These are phyloP conservation scores for Rhynchopsitta pachyrhyncha DNA, from an alignment of 2,113 vertebrate species.

Conservation along the genomic window DNA sequence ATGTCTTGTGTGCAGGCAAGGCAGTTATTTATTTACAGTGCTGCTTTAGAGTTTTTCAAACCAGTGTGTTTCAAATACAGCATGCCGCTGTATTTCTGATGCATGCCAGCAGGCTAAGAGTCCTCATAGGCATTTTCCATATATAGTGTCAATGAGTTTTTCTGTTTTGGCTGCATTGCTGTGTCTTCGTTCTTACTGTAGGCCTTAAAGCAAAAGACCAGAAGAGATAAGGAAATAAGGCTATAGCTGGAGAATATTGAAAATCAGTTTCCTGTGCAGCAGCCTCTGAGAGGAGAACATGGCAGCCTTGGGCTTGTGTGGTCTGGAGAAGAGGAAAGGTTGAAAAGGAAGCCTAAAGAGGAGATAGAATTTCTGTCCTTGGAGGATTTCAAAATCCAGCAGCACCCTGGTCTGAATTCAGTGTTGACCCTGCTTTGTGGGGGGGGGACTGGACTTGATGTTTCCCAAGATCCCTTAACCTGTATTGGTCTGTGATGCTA, in stretches of 20 bases:
- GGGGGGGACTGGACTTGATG: background rate
- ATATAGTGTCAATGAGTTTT: background rate
- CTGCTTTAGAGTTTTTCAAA: background rate
- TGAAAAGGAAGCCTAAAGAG: background rate
- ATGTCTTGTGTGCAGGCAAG: background rate
- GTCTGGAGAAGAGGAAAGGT: background rate
- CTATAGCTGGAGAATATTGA: background rate
- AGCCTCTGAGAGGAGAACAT: background rate
- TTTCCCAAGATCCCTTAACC: background rate
- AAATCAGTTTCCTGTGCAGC: background rate
- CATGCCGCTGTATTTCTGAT: background rate
- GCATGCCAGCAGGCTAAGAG: background rate
- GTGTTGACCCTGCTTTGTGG: background rate
- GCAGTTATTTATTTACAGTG: background rate
- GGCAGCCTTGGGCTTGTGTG: background rate
- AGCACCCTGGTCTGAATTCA: background rate
- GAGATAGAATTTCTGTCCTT: background rate
- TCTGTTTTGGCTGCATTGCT: background rate
- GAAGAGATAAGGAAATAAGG: background rate
- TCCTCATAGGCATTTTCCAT: background rate
- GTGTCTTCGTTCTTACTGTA: background rate
- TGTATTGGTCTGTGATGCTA: background rate
- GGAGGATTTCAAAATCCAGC: background rate
- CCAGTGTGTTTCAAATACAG: background rate
- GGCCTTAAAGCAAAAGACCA: background rate